Conservation (phyloP, 1,140 invertebrate genomes). For the Spodoptera frugiperda region DNA sequence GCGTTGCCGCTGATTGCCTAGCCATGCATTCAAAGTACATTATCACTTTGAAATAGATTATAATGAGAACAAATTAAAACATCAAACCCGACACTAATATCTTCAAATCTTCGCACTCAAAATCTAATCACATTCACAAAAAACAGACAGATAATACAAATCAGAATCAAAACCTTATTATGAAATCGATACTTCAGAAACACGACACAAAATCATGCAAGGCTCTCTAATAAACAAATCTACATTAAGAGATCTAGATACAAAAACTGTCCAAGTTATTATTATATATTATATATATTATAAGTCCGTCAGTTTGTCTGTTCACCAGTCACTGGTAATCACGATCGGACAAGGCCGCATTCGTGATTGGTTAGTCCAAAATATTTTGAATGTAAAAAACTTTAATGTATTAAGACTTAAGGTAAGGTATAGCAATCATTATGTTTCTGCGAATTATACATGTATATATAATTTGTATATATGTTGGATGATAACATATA, state of each 20-base stretch:
- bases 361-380: conserved; percentile 28
- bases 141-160: too few species aligned
- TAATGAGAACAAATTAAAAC: too few species aligned
- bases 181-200: not conserved
- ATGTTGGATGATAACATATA: too few species aligned
- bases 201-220: not conserved
- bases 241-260: conserved; percentile 34
- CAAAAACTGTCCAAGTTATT: conserved; percentile 43
- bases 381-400: conserved; percentile 24
- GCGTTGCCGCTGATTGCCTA: too few species aligned
- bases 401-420: not conserved
- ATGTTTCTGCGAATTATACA: too few species aligned
- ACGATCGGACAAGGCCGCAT: conserved; percentile 51
- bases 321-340: conserved; percentile 51
- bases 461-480: too few species aligned
- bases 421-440: not conserved
- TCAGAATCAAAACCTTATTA: not conserved
- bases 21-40: too few species aligned
- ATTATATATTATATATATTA: too few species aligned
- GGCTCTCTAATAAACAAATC: conserved; percentile 4
- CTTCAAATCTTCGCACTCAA: too few species aligned
- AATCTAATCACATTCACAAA: too few species aligned
- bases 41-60: too few species aligned
- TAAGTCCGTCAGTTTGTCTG: conserved; percentile 46
- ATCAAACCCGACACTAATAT: too few species aligned